Conservation (phyloP, 2,797 vertebrate genomes). For the Pogoniulus pusillus region DNA sequence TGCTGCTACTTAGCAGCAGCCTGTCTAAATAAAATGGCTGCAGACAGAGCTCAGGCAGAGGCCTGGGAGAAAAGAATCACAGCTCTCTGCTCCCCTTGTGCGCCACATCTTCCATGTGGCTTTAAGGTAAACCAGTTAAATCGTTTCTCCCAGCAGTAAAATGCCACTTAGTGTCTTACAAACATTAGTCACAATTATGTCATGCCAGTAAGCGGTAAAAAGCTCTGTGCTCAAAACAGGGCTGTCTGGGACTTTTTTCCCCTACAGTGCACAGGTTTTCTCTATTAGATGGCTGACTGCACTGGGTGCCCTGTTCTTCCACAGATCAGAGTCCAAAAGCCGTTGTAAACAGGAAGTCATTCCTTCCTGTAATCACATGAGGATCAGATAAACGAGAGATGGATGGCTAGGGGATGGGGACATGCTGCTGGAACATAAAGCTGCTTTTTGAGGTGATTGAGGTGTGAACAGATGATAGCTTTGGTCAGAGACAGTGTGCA, state of each 20-base stretch:
- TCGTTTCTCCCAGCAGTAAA: background rate
- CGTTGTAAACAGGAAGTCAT: background rate
- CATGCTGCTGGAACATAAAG: background rate
- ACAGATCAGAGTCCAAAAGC: fast-evolving
- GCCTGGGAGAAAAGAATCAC: background rate
- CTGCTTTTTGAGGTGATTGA: background rate
- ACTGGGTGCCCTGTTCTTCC: background rate
- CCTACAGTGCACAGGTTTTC: background rate
- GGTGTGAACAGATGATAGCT: background rate
- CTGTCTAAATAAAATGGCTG: slow-evolving; percentile 33
- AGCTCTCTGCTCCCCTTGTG: background rate
- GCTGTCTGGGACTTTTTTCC: background rate
- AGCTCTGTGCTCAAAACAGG: background rate
- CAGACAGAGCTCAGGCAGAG: background rate
- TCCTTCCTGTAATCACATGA: background rate
- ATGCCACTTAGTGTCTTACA: background rate
- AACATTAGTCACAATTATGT: background rate
- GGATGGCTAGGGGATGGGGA: fast-evolving
- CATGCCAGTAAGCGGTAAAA: background rate
- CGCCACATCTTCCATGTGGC: background rate
- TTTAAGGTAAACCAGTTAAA: background rate
- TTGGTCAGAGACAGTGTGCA: fast-evolving
- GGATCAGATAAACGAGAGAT: background rate
- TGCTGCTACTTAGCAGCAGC: background rate
- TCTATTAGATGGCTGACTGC: background rate